Percentiles rank a stretch among this genome's conserved stretches.
These are phyloP conservation scores for Falco columbarius DNA, from an alignment of 2,797 vertebrate species.

Conservation along the genomic window DNA sequence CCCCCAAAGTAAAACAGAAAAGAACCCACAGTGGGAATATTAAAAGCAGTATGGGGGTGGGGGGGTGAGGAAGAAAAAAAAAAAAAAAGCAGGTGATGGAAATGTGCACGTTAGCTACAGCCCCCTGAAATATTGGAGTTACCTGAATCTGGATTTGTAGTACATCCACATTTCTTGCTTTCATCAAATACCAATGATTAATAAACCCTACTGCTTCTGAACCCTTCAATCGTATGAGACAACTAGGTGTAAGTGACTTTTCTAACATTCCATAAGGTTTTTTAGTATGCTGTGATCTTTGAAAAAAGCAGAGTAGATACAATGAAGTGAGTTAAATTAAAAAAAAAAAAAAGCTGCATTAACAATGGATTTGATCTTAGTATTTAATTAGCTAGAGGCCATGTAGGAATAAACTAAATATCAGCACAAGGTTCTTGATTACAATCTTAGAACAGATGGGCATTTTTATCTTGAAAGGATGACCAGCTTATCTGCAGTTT, in stretches of 20 bases:
- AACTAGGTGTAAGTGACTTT: neutral
- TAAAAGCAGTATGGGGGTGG: neutral
- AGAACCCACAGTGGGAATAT: neutral
- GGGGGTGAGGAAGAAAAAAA: too few species aligned
- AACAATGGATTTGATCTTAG: conserved; percentile 68
- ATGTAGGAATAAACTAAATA: conserved; percentile 65
- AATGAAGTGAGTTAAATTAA: conserved; percentile 15
- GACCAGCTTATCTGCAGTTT: conserved; percentile 74
- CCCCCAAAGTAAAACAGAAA: neutral
- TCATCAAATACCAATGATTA: neutral
- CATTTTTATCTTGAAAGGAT: conserved; percentile 79
- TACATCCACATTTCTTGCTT: neutral
- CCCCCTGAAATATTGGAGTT: neutral
- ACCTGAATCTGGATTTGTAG: neutral
- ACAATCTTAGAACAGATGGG: conserved; percentile 77
- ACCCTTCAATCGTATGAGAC: neutral
- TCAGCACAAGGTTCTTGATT: conserved; percentile 69
- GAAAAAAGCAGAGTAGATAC: neutral
- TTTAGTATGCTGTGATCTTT: conserved; percentile 8
- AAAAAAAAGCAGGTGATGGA: neutral
- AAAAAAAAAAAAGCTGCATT: conserved; percentile 1
- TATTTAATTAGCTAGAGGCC: conserved; percentile 75
- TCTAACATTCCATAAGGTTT: conserved; percentile 12
- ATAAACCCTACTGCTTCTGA: neutral
- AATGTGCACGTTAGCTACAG: neutral